Evolutionary conservation across 2,797 vertebrate genomes (phyloP), one percentile per base, ranked within the genome.

Genomic region (Poeciliopsis infans): DNA sequence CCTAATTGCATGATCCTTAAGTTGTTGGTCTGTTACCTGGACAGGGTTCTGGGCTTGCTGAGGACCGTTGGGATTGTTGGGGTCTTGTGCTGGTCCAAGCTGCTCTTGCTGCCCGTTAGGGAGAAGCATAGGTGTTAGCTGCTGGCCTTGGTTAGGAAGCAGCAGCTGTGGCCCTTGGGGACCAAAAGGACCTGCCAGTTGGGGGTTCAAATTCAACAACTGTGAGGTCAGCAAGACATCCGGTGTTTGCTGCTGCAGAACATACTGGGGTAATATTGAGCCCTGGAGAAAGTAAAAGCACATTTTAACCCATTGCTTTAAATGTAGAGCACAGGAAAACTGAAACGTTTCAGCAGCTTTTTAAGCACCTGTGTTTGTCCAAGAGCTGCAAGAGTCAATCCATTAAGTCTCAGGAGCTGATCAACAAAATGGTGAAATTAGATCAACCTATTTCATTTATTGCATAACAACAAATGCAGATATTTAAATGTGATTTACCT

Each of bases 91-190:
- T 11, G 82, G 76, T 51, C 86, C 88, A 0, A 81, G 45, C 78
- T 92, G 94, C 18, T 95, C 94, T 74, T 93, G 92, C 72, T 95
- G 95, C 13, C 89, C 88, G 0, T 93, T 94, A n/a, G 94, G 85
- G 23, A 92, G 0, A 10, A 94, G 0, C 74, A 93, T 15, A 0
- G 91, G 91, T 1, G 85, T 90, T 0, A 94, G 51, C 73, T 93
- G 94, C 88, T 92, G 93, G 7, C 91, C 93, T 84, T 94, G 93
- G 41, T 74, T 81, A 3, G 94, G 94, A 51, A 94, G 1, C 70
- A 94, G 39, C 61, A 95, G 20, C 75, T 93, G 93, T 25, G 94
- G 90, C 3, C 84, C 89, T 86, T 94, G 94, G 23, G 92, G 92
- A n/a, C 85, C 77, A 4, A 93, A 95, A 33, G 93, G 94, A 28